A percentile compares a stretch with the other conserved stretches of the same genome.
phyloP scores from a whole-genome alignment of 2,113 vertebrate genomes.

The Pyxicephalus adspersus region DNA sequence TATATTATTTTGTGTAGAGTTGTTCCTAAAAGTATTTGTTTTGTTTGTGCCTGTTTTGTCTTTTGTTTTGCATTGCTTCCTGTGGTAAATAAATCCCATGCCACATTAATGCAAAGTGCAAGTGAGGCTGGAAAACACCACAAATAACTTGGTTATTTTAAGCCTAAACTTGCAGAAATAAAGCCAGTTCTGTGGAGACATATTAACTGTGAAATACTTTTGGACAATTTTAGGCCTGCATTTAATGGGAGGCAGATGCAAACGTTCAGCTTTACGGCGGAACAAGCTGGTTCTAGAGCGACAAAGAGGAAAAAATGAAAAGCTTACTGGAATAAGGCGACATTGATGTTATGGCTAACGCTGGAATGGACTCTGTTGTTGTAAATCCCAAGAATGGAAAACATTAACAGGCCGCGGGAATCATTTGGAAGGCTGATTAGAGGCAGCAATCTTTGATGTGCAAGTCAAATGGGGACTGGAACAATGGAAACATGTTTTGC shows the following conservation, averaged over 20 bases:
- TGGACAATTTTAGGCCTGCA: conserved; percentile 58
- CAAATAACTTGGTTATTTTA: conserved; percentile 40
- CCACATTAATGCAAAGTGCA: conserved; percentile 5
- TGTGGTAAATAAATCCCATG: not conserved
- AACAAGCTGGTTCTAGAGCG: conserved; percentile 64
- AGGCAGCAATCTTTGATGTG: not conserved
- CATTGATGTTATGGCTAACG: conserved; percentile 16
- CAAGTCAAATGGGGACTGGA: not conserved
- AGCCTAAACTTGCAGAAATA: conserved; percentile 17
- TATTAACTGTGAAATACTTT: conserved; percentile 59
- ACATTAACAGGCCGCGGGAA: conserved; percentile 17
- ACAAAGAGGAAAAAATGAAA: conserved; percentile 17
- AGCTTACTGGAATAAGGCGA: conserved; percentile 3
- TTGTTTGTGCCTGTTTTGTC: not conserved
- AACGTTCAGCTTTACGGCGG: conserved; percentile 62
- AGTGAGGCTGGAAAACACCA: not conserved
- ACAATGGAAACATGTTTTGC: not conserved
- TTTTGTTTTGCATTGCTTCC: not conserved
- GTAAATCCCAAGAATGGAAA: not conserved
- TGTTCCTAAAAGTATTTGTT: too few species aligned
- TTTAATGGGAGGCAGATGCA: conserved; percentile 64
- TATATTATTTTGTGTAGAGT: too few species aligned
- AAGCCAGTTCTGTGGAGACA: conserved; percentile 39
- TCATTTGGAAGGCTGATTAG: conserved; percentile 6
- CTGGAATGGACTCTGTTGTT: conserved; percentile 41